Base-by-base conservation (phyloP, 2,113 vertebrate species). In the Eonycteris spelaea region DNA sequence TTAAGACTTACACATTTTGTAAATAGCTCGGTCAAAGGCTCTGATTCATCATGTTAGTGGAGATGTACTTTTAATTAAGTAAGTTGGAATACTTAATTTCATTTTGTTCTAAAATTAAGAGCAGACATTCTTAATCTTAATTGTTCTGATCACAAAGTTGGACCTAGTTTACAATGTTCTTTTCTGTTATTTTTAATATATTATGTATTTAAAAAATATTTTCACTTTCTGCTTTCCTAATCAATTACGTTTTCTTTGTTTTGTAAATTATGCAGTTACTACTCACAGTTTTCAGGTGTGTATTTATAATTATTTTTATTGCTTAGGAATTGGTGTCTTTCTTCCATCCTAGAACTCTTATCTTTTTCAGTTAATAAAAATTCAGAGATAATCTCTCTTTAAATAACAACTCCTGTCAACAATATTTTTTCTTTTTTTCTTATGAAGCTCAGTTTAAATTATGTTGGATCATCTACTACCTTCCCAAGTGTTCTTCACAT, bases 291-390 rank as follows among this genome's bases (percentile, higher is more conserved):
- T 89, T 22, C 24, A 79, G 12, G 28, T 53, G 13, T 68, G 28
- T 11, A 7, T 68, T 96, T 65, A 82, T n/a, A 45, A 45, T 68
- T 90, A 86, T 70, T 43, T 71, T 33, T 57, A 28, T 53, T 51
- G 19, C 26, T 90, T 88, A 71, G 22, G 8, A 67, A 78, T 71
- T 70, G 43, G 21, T 93, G 5, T n/a, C 30, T 86, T 94, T 80
- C 28, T 80, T 67, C 18, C 22, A 22, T 75, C 13, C 63, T 16
- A 90, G 57, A 75, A 53, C 14, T 8, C 8, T 48, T 16, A 11
- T 70, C 26, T 92, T 93, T 86, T 57, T 91, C 61, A 43, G 30
- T 48, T 65, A 35, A 83, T 92, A 22, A 86, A 89, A 95, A 82
- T 83, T 67, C 22, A 38, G 30, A 61, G 51, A 40, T 7, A 68